These are phyloP conservation scores for Xiphophorus birchmanni DNA, from an alignment of 2,797 vertebrate genomes.

Conservation along the genomic window DNA sequence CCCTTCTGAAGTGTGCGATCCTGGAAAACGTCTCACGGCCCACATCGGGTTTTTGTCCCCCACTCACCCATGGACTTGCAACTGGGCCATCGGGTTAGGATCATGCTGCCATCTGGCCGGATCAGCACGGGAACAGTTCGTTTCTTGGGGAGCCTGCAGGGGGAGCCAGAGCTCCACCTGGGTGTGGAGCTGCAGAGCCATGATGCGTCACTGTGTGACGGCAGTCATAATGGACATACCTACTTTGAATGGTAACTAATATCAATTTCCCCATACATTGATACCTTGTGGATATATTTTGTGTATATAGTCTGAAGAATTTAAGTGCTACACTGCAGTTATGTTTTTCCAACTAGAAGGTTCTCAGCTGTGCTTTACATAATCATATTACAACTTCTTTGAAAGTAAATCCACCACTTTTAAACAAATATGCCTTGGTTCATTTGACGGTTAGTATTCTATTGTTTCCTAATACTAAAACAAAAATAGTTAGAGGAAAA, in stretches of 20 bases:
- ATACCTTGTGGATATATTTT: not conserved
- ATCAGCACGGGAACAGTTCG: conserved; percentile 78
- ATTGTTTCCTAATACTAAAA: not conserved
- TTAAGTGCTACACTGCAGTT: not conserved
- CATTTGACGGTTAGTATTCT: not conserved
- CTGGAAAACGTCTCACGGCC: conserved; percentile 54
- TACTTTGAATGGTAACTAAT: conserved; percentile 81
- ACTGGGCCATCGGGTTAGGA: conserved; percentile 79
- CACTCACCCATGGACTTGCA: conserved; percentile 82
- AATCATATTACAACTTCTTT: not conserved
- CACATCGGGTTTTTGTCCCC: conserved; percentile 77
- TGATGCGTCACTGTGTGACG: conserved; percentile 64
- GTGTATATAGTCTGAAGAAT: not conserved
- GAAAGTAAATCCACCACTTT: not conserved
- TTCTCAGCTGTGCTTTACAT: not conserved
- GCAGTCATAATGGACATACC: conserved; percentile 66
- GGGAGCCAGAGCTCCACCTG: conserved; percentile 76
- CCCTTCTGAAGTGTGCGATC: conserved; percentile 55
- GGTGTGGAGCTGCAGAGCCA: conserved; percentile 80
- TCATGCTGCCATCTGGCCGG: conserved; percentile 79
- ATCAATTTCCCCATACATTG: conserved; percentile 9
- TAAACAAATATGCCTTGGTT: not conserved
- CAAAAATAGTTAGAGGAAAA: not conserved
- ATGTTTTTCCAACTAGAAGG: not conserved
- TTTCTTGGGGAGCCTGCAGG: conserved; percentile 78